These are phyloP conservation scores for Brachyhypopomus occidentalis DNA, from an alignment of 2,113 vertebrate species.

Conservation along the genomic window DNA sequence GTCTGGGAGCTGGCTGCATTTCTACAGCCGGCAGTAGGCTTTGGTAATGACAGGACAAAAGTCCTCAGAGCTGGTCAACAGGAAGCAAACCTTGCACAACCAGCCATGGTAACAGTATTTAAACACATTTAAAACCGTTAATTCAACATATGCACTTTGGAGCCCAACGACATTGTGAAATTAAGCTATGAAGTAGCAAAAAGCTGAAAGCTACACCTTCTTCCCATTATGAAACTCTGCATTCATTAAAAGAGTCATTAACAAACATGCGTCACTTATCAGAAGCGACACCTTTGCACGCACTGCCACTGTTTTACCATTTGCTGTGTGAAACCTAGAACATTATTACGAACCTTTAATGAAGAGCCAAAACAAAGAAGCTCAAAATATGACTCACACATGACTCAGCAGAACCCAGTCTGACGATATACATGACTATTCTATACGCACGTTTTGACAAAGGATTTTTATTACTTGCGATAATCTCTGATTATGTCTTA, in stretches of 20 bases:
- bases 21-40: conserved; percentile 11
- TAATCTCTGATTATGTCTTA: no score
- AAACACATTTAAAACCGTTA: background rate
- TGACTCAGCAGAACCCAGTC: background rate
- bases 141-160: background rate
- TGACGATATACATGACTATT: background rate
- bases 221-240: no score
- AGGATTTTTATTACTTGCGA: no score
- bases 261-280: no score
- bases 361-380: no score
- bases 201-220: background rate
- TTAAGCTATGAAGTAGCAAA: background rate
- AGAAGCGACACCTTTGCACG: no score
- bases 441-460: background rate
- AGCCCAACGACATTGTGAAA: background rate
- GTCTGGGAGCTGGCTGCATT: conserved; percentile 4
- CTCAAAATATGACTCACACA: background rate
- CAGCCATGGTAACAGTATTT: background rate
- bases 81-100: background rate
- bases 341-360: no score
- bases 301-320: no score
- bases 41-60: conserved; percentile 17
- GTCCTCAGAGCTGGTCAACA: background rate
- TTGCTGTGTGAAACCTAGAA: no score
- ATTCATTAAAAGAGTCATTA: no score